Conservation (phyloP, 2,113 vertebrate genomes). For the Hydropotes inermis region DNA sequence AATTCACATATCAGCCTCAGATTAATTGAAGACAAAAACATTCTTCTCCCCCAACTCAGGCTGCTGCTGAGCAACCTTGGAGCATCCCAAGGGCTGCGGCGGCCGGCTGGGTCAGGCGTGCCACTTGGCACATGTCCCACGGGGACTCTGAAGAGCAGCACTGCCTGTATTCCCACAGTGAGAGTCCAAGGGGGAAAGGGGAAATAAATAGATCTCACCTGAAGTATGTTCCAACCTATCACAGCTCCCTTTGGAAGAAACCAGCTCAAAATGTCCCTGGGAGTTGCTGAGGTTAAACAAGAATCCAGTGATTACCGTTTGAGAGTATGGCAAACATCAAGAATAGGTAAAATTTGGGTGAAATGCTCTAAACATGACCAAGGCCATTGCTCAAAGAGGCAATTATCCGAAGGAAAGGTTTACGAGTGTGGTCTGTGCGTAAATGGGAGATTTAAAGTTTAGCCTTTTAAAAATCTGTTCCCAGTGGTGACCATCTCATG, state of each 20-base stretch:
- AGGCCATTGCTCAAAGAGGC: background rate
- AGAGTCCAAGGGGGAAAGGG: slow-evolving; percentile 25
- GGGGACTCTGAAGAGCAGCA: background rate
- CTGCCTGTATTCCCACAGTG: slow-evolving; percentile 48
- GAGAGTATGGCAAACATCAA: background rate
- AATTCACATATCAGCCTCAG: background rate
- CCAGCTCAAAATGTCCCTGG: slow-evolving; percentile 40
- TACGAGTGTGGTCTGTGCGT: background rate
- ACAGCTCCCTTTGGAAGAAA: slow-evolving; percentile 51
- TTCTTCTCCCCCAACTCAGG: background rate
- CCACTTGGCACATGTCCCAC: background rate
- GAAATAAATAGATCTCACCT: slow-evolving; percentile 60
- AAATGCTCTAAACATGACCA: background rate
- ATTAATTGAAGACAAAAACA: background rate
- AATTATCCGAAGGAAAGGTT: background rate
- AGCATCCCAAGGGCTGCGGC: slow-evolving; percentile 36
- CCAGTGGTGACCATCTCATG: slow-evolving; percentile 50
- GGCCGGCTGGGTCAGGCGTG: background rate
- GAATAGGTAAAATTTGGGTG: background rate
- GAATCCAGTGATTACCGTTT: background rate
- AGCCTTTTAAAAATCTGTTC: slow-evolving; percentile 30
- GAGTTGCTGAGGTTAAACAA: background rate
- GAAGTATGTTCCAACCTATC: background rate
- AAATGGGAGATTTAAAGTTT: slow-evolving; percentile 8
- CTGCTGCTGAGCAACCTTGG: slow-evolving; percentile 70